Percentiles rank a stretch among this genome's conserved stretches.
Evolutionary conservation across 2,888 invertebrate genomes (phyloP).

Genomic region (Leptarthrus brevirostris): DNA sequence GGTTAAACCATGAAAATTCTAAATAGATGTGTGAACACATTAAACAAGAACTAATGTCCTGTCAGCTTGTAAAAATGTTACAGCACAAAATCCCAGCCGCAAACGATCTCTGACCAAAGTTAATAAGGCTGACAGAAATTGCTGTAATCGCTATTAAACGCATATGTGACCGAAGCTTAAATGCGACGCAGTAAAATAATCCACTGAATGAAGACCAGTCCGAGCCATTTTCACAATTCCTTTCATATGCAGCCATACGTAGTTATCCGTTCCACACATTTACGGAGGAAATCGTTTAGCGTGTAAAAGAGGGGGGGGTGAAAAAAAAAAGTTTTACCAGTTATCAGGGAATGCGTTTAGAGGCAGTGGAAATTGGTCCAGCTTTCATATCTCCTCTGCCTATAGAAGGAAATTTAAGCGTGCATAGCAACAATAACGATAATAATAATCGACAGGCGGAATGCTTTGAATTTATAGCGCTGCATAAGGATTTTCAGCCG

Average conservation of each 20-base stretch:
- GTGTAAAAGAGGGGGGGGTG: not conserved
- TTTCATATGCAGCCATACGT: not conserved
- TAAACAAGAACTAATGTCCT: no score
- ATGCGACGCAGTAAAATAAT: slow-evolving; percentile 13
- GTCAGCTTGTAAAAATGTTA: slow-evolving; percentile 32
- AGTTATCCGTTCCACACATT: not conserved
- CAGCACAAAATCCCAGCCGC: not conserved
- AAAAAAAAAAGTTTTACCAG: slow-evolving; percentile 5
- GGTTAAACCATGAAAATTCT: no score
- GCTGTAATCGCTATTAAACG: slow-evolving; percentile 34
- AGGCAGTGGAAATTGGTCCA: not conserved
- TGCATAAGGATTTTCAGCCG: slow-evolving; percentile 7
- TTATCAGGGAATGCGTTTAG: not conserved
- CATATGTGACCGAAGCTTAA: slow-evolving; percentile 32
- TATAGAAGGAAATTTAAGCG: not conserved
- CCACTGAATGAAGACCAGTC: not conserved
- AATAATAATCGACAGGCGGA: slow-evolving; percentile 18
- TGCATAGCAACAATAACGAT: slow-evolving; percentile 22
- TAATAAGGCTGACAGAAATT: slow-evolving; percentile 9
- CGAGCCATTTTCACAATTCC: not conserved
- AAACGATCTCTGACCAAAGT: slow-evolving; percentile 9
- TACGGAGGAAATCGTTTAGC: not conserved
- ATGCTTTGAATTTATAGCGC: slow-evolving; percentile 9
- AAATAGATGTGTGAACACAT: no score
- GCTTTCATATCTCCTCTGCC: not conserved